Base-by-base conservation (phyloP, 1,140 invertebrate species). In the Leptinotarsa undecemlineata region DNA sequence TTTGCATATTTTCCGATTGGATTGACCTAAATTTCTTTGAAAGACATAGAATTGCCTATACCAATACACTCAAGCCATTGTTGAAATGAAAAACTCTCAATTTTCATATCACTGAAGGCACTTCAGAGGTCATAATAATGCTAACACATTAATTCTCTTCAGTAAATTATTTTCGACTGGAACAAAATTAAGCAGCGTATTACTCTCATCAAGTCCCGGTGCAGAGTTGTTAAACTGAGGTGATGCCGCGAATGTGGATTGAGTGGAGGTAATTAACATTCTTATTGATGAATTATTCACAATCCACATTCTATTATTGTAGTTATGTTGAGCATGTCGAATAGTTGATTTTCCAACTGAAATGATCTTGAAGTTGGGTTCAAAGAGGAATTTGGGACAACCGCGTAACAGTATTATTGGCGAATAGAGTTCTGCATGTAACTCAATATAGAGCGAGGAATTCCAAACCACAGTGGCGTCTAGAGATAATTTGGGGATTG, bases 341-440 rank as follows among this genome's bases (percentile, higher is more conserved):
- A 57, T 57, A 57, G 51, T 14, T 57, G 51, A 57, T 57, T 57
- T 57, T 14, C 51, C 51, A 57, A 57, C 51, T 19, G 51, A 19
- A 57, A 57, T 57, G 51, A 57, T 57, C 51, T 57, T 57, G 15
- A 57, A 57, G 51, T 57, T 57, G 51, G 51, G 51, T 57, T 57
- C 51, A 57, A 57, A 57, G 15, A 57, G 51, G 51, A 57, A 57
- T 57, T 57, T 19, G 51, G 51, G 51, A 57, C 51, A 17, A 57
- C 51, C 51, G 51, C 33, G 33, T 42, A 42, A 42, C 33, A 42
- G 8, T 42, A 42, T 42, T 42, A 42, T 42, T 42, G 33, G 33
- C 8, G 33, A 57, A 57, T 57, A 17, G 51, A 57, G 4, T 15
- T 57, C 51, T 57, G 51, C 51, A 19, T 57, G 51, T 57, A 57